Evolutionary conservation across 2,888 invertebrate genomes (phyloP).

Genomic region (Ophioninae sp.): DNA sequence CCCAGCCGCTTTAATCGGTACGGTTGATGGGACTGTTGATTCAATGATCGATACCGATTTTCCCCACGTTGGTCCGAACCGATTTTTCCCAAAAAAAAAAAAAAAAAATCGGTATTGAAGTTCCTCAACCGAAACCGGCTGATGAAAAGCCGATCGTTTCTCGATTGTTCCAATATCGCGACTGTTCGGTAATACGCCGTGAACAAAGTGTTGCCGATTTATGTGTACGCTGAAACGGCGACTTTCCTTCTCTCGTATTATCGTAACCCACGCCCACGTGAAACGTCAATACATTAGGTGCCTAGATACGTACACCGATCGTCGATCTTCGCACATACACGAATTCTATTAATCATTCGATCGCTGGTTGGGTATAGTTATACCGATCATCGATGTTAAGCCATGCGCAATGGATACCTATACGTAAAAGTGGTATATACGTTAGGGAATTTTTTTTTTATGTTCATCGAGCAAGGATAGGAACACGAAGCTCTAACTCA

Average conservation of each 20-base stretch:
- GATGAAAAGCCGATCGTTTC: background rate
- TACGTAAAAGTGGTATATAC: background rate
- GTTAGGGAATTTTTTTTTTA: conserved; percentile 42
- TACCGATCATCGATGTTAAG: conserved; percentile 22
- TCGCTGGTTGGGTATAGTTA: conserved; percentile 47
- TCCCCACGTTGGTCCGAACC: too few species aligned
- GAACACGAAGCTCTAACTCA: conserved; percentile 50
- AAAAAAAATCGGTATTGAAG: too few species aligned
- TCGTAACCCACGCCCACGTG: conserved; percentile 62
- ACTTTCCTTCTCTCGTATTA: conserved; percentile 61
- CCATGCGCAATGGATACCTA: conserved; percentile 15
- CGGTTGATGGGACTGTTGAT: too few species aligned
- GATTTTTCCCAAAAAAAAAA: too few species aligned
- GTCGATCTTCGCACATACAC: conserved; percentile 58
- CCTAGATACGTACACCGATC: conserved; percentile 47
- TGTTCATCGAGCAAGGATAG: conserved; percentile 30
- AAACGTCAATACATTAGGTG: conserved; percentile 50
- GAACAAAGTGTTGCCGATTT: conserved; percentile 29
- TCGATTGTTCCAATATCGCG: conserved; percentile 14
- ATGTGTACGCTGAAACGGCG: conserved; percentile 49
- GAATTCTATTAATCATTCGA: conserved; percentile 65
- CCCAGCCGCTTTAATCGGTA: too few species aligned
- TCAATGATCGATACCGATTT: too few species aligned
- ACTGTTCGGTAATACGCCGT: conserved; percentile 44
- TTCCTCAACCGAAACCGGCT: too few species aligned